A percentile compares a stretch with the other conserved stretches of the same genome.
Evolutionary conservation across 2,888 invertebrate species (phyloP).

Genomic region (Pammene aurita): DNA sequence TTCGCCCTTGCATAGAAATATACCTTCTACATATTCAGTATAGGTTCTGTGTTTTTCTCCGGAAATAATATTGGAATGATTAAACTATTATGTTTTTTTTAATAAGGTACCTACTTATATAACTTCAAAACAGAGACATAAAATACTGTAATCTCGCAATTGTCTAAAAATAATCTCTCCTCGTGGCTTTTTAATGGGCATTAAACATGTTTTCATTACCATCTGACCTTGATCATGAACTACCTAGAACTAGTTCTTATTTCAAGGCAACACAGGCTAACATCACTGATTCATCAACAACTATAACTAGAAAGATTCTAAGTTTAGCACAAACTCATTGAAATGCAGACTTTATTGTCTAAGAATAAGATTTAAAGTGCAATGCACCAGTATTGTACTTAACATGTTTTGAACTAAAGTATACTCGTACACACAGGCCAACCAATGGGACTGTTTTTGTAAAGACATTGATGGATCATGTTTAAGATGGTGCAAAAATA

Average conservation of each 20-base stretch:
- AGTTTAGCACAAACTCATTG: too few relatives aligned
- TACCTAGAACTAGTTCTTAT: conserved; percentile 23
- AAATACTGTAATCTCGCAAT: not conserved
- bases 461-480: conserved; percentile 21
- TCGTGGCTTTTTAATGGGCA: conserved; percentile 14
- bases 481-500: conserved; percentile 25
- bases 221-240: conserved; percentile 22
- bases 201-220: conserved; percentile 19
- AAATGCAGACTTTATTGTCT: not conserved
- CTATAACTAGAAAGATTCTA: not conserved
- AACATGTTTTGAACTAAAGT: not conserved
- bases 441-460: conserved; percentile 22
- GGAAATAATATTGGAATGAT: too few relatives aligned
- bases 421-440: not conserved
- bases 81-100: too few relatives aligned
- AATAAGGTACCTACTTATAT: too few relatives aligned
- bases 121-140: not conserved
- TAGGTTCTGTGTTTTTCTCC: too few relatives aligned
- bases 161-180: conserved; percentile 5
- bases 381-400: not conserved
- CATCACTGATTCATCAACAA: not conserved
- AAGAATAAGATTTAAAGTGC: not conserved
- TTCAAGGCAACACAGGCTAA: conserved; percentile 15
- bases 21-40: too few relatives aligned
- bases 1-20: too few relatives aligned